These are phyloP conservation scores for Blera fallax DNA, from an alignment of 2,888 invertebrate genomes.

Conservation along the genomic window DNA sequence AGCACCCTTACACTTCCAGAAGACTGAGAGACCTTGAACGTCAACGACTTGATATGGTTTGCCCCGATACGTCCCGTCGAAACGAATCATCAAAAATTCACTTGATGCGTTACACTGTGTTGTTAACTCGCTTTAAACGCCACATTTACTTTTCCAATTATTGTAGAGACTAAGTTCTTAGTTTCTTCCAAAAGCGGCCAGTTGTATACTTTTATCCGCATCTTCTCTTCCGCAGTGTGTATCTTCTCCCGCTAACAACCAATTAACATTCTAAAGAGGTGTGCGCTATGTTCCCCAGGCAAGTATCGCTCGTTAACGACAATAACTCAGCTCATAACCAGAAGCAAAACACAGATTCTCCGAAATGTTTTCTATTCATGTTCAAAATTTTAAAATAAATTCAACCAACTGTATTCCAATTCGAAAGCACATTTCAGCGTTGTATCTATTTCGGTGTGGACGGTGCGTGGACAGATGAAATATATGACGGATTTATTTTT, in stretches of 20 bases:
- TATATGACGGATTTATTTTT: slow-evolving; percentile 46
- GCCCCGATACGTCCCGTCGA: no score
- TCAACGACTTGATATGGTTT: no score
- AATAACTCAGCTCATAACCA: slow-evolving; percentile 2
- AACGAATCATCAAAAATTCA: no score
- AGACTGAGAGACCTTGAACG: no score
- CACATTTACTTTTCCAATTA: no score
- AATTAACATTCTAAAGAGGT: slow-evolving; percentile 7
- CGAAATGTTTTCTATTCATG: neutral
- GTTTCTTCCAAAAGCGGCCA: no score
- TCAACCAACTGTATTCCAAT: neutral
- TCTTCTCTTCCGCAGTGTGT: no score
- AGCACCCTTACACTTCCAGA: no score
- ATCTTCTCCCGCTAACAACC: neutral
- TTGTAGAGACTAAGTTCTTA: no score
- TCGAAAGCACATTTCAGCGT: neutral
- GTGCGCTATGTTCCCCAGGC: neutral
- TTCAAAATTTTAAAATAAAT: slow-evolving; percentile 8
- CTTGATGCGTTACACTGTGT: no score
- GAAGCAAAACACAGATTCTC: neutral
- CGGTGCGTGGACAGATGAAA: neutral
- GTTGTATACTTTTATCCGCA: no score
- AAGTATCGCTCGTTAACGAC: neutral
- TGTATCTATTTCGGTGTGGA: slow-evolving; percentile 10
- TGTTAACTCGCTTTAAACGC: no score